These are phyloP conservation scores for Gobio gobio DNA, from an alignment of 2,113 vertebrate genomes.

Conservation along the genomic window DNA sequence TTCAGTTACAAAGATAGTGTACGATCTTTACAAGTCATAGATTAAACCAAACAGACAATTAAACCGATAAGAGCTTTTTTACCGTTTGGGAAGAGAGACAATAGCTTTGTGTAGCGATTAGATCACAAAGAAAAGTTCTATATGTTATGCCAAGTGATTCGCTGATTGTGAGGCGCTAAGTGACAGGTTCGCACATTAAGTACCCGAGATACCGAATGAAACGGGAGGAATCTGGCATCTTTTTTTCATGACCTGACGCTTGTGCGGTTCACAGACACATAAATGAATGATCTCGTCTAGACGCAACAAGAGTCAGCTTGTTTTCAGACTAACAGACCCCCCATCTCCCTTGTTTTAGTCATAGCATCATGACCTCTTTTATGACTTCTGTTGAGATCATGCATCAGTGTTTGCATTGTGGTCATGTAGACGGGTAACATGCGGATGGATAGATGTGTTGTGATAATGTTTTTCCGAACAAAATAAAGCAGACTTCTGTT, in stretches of 20 bases:
- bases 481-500: conserved; percentile 36
- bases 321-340: conserved; percentile 31
- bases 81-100: neutral
- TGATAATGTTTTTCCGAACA: conserved; percentile 13
- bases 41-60: neutral
- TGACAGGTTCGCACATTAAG: conserved; percentile 24
- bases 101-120: neutral
- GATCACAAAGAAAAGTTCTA: neutral
- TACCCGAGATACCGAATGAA: conserved; percentile 9
- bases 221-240: conserved; percentile 24
- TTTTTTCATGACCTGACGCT: conserved; percentile 36
- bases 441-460: conserved; percentile 21
- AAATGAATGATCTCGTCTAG: conserved; percentile 45
- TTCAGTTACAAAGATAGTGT: conserved; percentile 7
- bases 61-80: neutral
- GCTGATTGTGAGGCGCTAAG: conserved; percentile 39
- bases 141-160: neutral
- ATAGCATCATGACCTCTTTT: conserved; percentile 15
- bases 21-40: neutral
- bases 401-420: conserved; percentile 14
- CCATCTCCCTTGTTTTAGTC: conserved; percentile 7
- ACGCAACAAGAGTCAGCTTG: conserved; percentile 44
- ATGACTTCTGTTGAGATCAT: conserved; percentile 32
- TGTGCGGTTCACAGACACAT: conserved; percentile 25
- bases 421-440: conserved; percentile 10